Base-by-base conservation (phyloP, 2,113 vertebrate genomes). In the Pluvianellus socialis region DNA sequence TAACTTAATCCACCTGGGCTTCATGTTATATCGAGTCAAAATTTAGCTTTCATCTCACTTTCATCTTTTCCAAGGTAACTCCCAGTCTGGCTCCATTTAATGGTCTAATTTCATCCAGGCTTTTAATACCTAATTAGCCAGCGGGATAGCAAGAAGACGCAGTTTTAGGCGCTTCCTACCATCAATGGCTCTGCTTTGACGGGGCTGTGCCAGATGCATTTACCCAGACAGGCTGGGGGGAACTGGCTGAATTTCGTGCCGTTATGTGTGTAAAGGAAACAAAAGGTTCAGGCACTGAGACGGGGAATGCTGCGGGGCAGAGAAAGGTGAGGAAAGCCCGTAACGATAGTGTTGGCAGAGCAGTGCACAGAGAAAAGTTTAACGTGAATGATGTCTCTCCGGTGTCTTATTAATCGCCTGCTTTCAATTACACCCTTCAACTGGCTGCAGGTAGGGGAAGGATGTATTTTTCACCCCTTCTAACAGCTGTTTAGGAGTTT, bases 241-340 rank as follows among this genome's bases (percentile, higher is more conserved):
- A n/a, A 2, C 44, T 3, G 4, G 1, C 22, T 44, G 79, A 26
- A 38, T 33, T 17, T 5, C 7, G 3, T 11, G 6, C 14, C 38
- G 11, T 35, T 11, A 7, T 1, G 19, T 6, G 33, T 16, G 30
- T 4, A 14, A 30, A 58, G 16, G 76, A 26, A 20, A 35, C 38
- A 76, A 73, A 45, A 28, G 14, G 81, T 74, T 35, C 72, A 28
- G 28, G 67, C 65, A 62, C 59, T 1, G 67, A 79, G 66, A 27
- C 7, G 52, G 58, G 52, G 40, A 61, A 42, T 2, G 27, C 70
- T 74, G 55, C 30, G 72, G 49, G 53, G 55, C 52, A 86, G 59
- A 23, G 38, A 3, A 63, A 88, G 71, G 94, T 40, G 53, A 79
- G 65, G 87, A 76, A 92, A 94, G 47, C 33, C 67, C 1, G 1